Base-by-base conservation (phyloP, 2,888 invertebrate species). In the Chorisops tibialis region DNA sequence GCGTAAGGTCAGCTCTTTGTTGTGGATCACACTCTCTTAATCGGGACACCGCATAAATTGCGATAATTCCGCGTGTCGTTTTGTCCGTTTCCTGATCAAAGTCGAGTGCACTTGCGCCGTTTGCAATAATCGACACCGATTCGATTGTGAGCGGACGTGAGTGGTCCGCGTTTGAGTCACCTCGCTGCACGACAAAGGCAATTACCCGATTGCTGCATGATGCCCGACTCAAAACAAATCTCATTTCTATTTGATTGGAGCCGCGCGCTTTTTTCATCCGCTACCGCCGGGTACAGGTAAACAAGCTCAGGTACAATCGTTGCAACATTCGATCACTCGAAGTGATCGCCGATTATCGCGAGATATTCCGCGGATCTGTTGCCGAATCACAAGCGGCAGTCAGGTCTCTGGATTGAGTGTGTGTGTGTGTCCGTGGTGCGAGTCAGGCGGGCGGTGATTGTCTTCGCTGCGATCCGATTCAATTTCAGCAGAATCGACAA, bases 401-500 rank as follows among this genome's bases (percentile, higher is more conserved):
- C n/a, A 54, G 39, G 22, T n/a, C n/a, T n/a, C n/a, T 21, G 39
- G 41, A 39, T 39, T 54, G 51, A 21, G 51, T 19, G 16, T 38
- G 38, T 2, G 45, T 45, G 48, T 22, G 21, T 7, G 21, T 9
- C n/a, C 12, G n/a, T 47, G 22, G 47, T 47, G 47, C 47, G 47
- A 47, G 22, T 19, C 18, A 43, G 30, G 30, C 30, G 30, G 30
- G 30, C 5, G 30, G 30, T 30, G 38, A 59, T 48, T 59, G 22
- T 18, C 21, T 47, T 19, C 24, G 14, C 16, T 48, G 47, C 11
- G 47, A 59, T 38, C 39, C 59, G 50, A 60, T 60, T 60, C 49
- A 60, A 12, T 14, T n/a, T n/a, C n/a, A n/a, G 30, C 30, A 30
- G 9, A 5, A 24, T 49, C 43, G 41, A 49, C 45, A 41, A 52